Evolutionary conservation across 2,888 invertebrate genomes (phyloP), one percentile per base, ranked within the genome.

Genomic region (Timema cristinae): DNA sequence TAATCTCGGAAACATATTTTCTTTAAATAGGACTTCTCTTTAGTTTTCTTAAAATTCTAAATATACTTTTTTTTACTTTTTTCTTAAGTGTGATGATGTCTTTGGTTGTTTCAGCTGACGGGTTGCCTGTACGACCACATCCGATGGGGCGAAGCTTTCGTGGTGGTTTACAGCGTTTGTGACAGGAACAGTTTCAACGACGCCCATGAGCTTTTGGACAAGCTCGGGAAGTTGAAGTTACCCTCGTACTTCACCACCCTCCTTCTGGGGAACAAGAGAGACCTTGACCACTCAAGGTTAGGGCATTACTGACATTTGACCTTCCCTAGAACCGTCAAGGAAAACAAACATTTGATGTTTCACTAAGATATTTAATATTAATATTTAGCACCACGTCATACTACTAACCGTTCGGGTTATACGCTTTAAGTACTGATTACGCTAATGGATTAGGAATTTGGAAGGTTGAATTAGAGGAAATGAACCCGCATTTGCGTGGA

Each of bases 61-160:
- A 32, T 32, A 32, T 32, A 32, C 1, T 32, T 32, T 32, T 32
- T 32, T 32, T 32, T 32, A 32, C 32, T 32, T 32, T 32, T 32
- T 1, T 32, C 4, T 32, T 32, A 32, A 32, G 32, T 32, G 32
- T 32, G 32, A 2, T 32, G 32, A 4, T 15, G 59, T 15, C 47
- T 63, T 32, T 32, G 32, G 63, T 54, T 11, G 9, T 70, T 70
- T 77, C 81, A 90, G 91, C 89, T 89, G 83, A 89, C 89, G 77
- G 91, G 91, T 69, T 91, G 91, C 79, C 82, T 91, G 70, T 89
- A 90, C 77, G 91, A 91, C 78, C 91, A 92, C 81, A 86, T 91
- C 75, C 86, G 91, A 78, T 93, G 92, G 92, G 92, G 92, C 50
- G 93, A 93, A 79, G 92, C 92, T 0, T 92, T 92, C 81, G 90